Evolutionary conservation across 2,888 invertebrate species (phyloP).

Genomic region (Zele albiditarsus): DNA sequence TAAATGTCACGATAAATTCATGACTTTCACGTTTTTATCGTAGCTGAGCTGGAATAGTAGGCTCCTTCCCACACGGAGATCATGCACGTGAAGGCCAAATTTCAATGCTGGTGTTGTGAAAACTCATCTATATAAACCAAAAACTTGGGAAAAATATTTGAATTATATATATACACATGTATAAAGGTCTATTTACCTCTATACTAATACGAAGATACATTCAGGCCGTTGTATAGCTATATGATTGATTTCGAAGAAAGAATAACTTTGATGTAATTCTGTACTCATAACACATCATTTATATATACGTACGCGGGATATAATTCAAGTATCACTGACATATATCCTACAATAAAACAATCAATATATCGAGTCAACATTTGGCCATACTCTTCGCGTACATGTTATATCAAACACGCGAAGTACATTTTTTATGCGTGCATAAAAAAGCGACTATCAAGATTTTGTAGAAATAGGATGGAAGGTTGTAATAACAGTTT

Average conservation of each 20-base stretch:
- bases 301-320: neutral
- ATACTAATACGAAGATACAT: neutral
- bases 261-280: neutral
- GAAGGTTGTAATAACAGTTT: too few species aligned
- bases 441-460: neutral
- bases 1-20: too few species aligned
- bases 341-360: slow-evolving; percentile 7
- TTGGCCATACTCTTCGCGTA: neutral
- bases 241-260: neutral
- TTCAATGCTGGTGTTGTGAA: too few species aligned
- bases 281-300: neutral
- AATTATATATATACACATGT: too few species aligned
- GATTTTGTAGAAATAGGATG: neutral
- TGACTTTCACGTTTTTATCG: too few species aligned
- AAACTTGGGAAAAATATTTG: too few species aligned
- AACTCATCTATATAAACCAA: too few species aligned
- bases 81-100: too few species aligned
- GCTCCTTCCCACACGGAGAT: too few species aligned
- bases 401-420: neutral
- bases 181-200: too few species aligned
- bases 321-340: slow-evolving; percentile 6
- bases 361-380: slow-evolving; percentile 22
- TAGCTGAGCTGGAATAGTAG: too few species aligned
- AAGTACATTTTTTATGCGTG: slow-evolving; percentile 9
- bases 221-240: too few species aligned